phyloP scores from a whole-genome alignment of 1,140 invertebrate genomes.

The Drosophila asahinai region DNA sequence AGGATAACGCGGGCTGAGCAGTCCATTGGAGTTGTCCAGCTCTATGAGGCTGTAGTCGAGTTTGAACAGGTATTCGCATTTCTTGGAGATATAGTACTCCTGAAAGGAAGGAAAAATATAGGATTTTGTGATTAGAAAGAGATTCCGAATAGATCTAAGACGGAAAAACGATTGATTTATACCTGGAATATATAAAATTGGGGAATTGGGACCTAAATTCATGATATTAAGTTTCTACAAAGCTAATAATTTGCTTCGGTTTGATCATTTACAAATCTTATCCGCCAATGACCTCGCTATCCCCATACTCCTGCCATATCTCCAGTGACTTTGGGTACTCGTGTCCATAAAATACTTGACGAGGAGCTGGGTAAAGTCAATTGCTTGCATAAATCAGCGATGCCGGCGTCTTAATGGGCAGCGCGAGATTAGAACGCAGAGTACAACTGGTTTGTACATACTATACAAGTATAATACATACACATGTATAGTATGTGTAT shows the following conservation, averaged over 20 bases:
- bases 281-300: slow-evolving; percentile 3
- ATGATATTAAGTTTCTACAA: background rate
- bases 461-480: background rate
- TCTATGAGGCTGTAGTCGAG: slow-evolving; percentile 88
- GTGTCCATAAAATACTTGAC: slow-evolving; percentile 17
- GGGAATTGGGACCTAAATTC: background rate
- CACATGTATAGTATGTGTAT: background rate
- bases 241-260: background rate
- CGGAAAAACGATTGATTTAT: too few relatives aligned
- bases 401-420: slow-evolving; percentile 32
- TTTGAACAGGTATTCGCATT: slow-evolving; percentile 88
- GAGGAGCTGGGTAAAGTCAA: slow-evolving; percentile 30
- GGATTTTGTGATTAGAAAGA: background rate
- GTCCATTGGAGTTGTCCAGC: slow-evolving; percentile 89
- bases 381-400: slow-evolving; percentile 41
- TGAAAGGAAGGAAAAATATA: slow-evolving; percentile 67
- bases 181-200: too few relatives aligned
- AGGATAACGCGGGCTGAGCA: slow-evolving; percentile 91
- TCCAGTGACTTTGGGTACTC: slow-evolving; percentile 15
- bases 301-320: slow-evolving; percentile 1
- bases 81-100: slow-evolving; percentile 88
- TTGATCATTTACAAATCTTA: background rate
- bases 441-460: slow-evolving; percentile 51
- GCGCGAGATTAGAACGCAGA: slow-evolving; percentile 46
- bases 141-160: background rate